Evolutionary conservation across 1,140 invertebrate genomes (phyloP).

Genomic region (Diploscapter pachys): DNA sequence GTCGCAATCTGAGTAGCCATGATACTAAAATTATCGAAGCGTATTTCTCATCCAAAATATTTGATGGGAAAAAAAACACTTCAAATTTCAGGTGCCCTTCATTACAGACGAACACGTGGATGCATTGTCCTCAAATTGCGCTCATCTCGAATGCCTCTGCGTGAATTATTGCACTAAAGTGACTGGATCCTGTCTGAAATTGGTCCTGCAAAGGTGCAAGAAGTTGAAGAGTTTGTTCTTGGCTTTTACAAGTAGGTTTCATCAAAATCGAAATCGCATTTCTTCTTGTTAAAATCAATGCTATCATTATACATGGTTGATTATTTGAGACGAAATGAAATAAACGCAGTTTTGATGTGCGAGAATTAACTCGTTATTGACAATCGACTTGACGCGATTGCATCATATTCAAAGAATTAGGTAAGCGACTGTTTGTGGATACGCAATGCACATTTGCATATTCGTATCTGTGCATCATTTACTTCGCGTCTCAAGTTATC

Average conservation of each 20-base stretch:
- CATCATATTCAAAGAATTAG: no score
- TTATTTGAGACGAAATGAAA: no score
- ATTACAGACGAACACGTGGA: conserved; percentile 88
- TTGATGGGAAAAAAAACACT: conserved; percentile 2
- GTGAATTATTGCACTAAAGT: conserved; percentile 95
- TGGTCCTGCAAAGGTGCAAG: conserved; percentile 85
- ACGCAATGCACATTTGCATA: no score
- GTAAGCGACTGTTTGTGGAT: no score
- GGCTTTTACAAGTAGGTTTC: conserved; percentile 67
- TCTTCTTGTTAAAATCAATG: conserved; percentile 20
- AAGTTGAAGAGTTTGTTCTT: conserved; percentile 85
- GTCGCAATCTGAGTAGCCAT: neutral
- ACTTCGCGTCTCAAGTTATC: no score
- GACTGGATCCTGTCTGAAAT: conserved; percentile 91
- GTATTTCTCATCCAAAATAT: neutral
- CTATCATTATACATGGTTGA: no score
- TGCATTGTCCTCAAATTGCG: conserved; percentile 74
- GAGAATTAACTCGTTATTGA: no score
- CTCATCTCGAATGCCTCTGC: conserved; percentile 88
- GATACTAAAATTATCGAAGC: neutral
- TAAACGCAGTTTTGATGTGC: no score
- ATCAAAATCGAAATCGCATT: conserved; percentile 10
- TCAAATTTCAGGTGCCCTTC: conserved; percentile 46
- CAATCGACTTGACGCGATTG: no score
- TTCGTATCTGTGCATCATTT: no score